Evolutionary conservation across 37 sponge, comb jelly and placozoan genomes (phyloP), one percentile per base, ranked within the genome.

Genomic region (Spongilla lacustris): DNA sequence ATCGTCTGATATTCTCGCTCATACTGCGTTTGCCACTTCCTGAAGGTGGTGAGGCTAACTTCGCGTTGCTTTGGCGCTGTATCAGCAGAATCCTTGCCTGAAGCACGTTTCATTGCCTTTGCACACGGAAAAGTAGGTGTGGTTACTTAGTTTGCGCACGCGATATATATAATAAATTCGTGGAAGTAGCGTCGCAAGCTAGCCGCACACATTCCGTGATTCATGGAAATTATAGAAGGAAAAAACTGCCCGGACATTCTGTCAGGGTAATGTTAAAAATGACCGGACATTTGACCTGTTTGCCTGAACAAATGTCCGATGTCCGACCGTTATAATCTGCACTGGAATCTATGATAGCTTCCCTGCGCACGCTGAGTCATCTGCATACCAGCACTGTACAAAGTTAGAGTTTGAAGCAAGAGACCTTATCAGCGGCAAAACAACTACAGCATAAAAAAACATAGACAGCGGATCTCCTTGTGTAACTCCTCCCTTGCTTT

Each of bases 11-110:
- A 77, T 8, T 81, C 85, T 2, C 27, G 22, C 5, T 84, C 86
- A 36, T 80, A 85, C 29, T 69, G 58, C 6, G 34, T 12, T 74
- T 91, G 80, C 91, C 91, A 86, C 86, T 86, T 86, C 21, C 77
- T 31, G 73, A 85, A 86, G n/a, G 91, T 91, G 17, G 4, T 67
- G 5, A 74, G 41, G n/a, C 74, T 46, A 13, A 91, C 70, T 49
- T 91, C 79, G 17, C 91, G 72, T 73, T 67, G 22, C 27, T 73
- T 46, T 76, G 24, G 35, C 76, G 25, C 23, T 8, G 82, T 13
- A 71, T 81, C 25, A 41, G 32, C 69, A 21, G 25, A 68, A 68
- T 81, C 23, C 69, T 68, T 58, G 46, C 46, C 58, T 58, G 58
- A 58, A 58, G 58, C 58, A 58, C 58, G 19, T 58, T 58, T 58